A percentile compares a stretch with the other conserved stretches of the same genome.
Evolutionary conservation across 1,140 invertebrate species (phyloP).

Genomic region (Ceratosolen fusciceps): DNA sequence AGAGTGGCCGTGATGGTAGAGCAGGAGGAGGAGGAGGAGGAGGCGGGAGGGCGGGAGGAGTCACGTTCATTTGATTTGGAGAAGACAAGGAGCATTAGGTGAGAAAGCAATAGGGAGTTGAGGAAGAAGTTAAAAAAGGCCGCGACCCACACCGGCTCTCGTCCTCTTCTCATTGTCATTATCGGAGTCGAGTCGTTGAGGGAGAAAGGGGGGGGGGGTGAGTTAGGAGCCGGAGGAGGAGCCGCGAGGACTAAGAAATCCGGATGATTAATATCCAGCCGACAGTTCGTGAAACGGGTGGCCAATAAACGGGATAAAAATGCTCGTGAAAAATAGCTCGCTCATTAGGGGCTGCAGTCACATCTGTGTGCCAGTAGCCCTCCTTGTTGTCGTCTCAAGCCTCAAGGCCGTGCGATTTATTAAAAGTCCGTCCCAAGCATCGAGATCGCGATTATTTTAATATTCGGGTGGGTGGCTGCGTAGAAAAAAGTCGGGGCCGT

Average conservation of each 20-base stretch:
- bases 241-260: constrained; percentile 35
- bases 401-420: constrained; percentile 39
- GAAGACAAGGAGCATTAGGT: no score
- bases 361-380: constrained; percentile 65
- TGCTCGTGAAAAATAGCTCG: constrained; percentile 73
- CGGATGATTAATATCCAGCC: constrained; percentile 72
- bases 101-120: no score
- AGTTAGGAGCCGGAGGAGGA: background rate
- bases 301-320: constrained; percentile 74
- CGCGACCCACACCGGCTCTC: background rate
- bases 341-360: constrained; percentile 72
- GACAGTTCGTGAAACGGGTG: constrained; percentile 71
- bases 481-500: background rate
- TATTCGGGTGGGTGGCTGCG: constrained; percentile 12
- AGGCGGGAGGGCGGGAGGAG: no score
- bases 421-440: constrained; percentile 43
- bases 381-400: constrained; percentile 1
- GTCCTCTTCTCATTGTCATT: constrained; percentile 14
- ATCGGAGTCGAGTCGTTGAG: constrained; percentile 2
- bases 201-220: no score
- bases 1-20: no score
- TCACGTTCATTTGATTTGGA: no score
- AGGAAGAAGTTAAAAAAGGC: no score
- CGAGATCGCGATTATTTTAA: constrained; percentile 42
- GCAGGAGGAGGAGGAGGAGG: no score